A percentile compares a stretch with the other conserved stretches of the same genome.
Conservation (phyloP, 2,888 invertebrate genomes). For the Priocnemis perturbator region DNA sequence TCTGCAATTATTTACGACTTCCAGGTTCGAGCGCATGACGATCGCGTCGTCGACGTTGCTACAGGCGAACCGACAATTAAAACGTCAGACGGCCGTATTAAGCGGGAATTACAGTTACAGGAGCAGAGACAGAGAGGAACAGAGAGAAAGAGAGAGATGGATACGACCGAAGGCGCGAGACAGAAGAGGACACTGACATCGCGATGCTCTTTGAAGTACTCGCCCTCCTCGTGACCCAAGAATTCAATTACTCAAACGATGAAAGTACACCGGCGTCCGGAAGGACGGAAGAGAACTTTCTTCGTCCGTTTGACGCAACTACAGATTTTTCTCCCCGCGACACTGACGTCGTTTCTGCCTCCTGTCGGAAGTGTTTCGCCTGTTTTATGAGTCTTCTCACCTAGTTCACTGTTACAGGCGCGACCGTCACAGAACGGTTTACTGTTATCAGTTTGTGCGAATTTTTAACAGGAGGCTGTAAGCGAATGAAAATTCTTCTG, state of each 20-base stretch:
- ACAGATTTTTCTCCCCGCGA: neutral
- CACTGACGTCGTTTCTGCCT: too few relatives aligned
- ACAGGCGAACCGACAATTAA: constrained; percentile 1
- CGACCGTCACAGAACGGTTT: neutral
- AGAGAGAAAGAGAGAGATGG: neutral
- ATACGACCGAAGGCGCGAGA: too few relatives aligned
- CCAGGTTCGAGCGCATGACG: neutral
- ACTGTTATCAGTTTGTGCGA: too few relatives aligned
- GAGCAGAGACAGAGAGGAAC: neutral
- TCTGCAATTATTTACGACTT: too few relatives aligned
- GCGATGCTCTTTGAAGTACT: neutral
- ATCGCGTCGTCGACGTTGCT: neutral
- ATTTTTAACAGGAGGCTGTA: too few relatives aligned
- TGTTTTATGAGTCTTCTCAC: neutral
- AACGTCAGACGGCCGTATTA: constrained; percentile 7
- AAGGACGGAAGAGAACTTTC: neutral
- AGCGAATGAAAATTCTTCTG: too few relatives aligned
- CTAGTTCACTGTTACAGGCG: neutral
- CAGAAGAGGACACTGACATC: too few relatives aligned
- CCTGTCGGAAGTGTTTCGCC: too few relatives aligned
- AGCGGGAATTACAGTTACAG: constrained; percentile 3
- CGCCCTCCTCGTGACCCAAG: constrained; percentile 11
- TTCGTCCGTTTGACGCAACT: neutral
- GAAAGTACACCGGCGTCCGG: neutral
- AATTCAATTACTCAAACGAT: constrained; percentile 20